Percentiles rank a stretch among this genome's conserved stretches.
Conservation (phyloP, 1,140 invertebrate species). For the Pantala flavescens region DNA sequence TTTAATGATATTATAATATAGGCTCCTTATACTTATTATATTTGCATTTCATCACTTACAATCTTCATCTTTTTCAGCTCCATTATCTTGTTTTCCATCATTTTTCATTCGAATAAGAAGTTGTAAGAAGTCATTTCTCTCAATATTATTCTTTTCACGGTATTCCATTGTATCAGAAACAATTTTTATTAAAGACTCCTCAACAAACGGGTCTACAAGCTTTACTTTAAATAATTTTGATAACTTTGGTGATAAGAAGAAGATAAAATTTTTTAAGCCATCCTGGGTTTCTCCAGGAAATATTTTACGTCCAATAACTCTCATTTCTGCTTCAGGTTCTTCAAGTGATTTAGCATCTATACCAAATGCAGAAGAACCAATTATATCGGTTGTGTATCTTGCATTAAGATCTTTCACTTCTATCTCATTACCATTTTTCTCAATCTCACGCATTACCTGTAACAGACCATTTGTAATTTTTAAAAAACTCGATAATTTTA, state of each 20-base stretch:
- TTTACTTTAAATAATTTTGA: background rate
- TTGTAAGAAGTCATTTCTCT: slow-evolving; percentile 44
- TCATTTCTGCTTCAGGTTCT: slow-evolving; percentile 31
- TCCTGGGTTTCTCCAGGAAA: background rate
- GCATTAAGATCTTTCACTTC: slow-evolving; percentile 26
- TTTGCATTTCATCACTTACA: background rate
- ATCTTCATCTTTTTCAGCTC: background rate
- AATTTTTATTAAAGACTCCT: slow-evolving; percentile 37
- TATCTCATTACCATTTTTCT: background rate
- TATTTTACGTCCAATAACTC: slow-evolving; percentile 11
- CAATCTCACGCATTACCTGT: background rate
- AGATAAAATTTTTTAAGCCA: background rate
- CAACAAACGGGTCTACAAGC: background rate
- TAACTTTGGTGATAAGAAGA: background rate
- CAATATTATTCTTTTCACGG: slow-evolving; percentile 37
- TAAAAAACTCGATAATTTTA: no score
- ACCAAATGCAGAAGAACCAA: slow-evolving; percentile 46
- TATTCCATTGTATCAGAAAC: slow-evolving; percentile 43
- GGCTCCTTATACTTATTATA: no score
- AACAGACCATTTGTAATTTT: background rate
- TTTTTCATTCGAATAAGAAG: slow-evolving; percentile 42
- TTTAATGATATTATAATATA: no score
- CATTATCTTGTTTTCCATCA: slow-evolving; percentile 29
- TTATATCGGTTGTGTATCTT: slow-evolving; percentile 45
- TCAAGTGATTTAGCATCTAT: slow-evolving; percentile 41